Base-by-base conservation (phyloP, 2,888 invertebrate species). In the Orthosia incerta region DNA sequence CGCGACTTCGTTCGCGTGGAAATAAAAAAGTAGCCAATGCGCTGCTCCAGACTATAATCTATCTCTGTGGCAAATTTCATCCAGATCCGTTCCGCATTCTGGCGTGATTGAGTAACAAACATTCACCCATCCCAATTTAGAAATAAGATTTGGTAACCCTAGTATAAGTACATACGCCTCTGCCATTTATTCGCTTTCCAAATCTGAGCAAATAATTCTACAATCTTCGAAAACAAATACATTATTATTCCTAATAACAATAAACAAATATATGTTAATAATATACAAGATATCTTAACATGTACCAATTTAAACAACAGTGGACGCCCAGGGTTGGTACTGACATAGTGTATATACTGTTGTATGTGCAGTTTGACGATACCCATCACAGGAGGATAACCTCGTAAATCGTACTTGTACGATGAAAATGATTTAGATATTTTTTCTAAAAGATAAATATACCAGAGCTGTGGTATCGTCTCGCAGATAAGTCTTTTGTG, bases 201-300 rank as follows among this genome's bases (percentile, higher is more conserved):
- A 64, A 64, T 39, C 23, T 39, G 15, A 18, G 4, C 55, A 69
- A 69, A 69, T 39, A 56, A n/a, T 1, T 23, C 31, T 4, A 31
- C 20, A 59, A 51, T 48, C 53, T 61, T 16, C 51, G 31, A 23
- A 46, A 31, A 53, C 16, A 60, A 60, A 72, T 50, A 59, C 15
- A 59, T 48, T 56, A n/a, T 13, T 48, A 71, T 71, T 46, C 31
- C 23, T 20, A 45, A 15, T 39, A 57, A 57, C 26, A 53, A 46
- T 31, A 61, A 31, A 53, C 46, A 46, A 61, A 56, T 69, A 48
- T 31, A 9, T 62, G 16, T 57, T 57, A 45, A 60, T 46, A 72
- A 20, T 45, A 50, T 18, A 51, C 20, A 51, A 60, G 73, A 50
- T 20, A 61, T 31, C 31, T 11, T 15, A 46, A 60, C 9, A 31